Percentiles rank a stretch among this genome's conserved stretches.
Evolutionary conservation across 2,797 vertebrate species (phyloP).

Genomic region (Iguana delicatissima): DNA sequence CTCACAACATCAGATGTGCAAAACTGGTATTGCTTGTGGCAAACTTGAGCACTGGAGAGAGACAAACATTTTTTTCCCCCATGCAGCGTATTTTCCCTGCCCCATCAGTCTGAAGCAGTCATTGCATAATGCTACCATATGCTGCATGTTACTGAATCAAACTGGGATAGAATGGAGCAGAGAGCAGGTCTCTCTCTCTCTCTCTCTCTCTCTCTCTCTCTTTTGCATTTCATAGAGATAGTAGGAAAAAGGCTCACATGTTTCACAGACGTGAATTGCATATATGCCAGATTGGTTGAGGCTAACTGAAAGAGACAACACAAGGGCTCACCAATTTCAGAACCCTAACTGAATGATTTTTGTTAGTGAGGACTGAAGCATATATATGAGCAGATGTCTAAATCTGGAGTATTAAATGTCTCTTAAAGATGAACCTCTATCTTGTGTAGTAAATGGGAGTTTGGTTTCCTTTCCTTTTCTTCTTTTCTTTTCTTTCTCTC

Average conservation of each 20-base stretch:
- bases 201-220: neutral
- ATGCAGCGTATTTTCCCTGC: slow-evolving; percentile 34
- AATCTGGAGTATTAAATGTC: slow-evolving; percentile 15
- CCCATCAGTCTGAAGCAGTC: slow-evolving; percentile 43
- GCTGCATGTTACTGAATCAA: slow-evolving; percentile 50
- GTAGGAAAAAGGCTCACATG: slow-evolving; percentile 35
- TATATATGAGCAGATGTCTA: neutral
- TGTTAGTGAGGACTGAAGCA: slow-evolving; percentile 34
- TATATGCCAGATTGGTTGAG: neutral
- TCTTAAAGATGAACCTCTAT: neutral
- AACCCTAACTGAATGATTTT: slow-evolving; percentile 40
- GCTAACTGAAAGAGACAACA: slow-evolving; percentile 44
- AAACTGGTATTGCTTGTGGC: slow-evolving; percentile 47
- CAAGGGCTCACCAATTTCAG: slow-evolving; percentile 25
- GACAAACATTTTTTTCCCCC: slow-evolving; percentile 39
- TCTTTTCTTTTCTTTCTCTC: neutral
- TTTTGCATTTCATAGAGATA: slow-evolving; percentile 44
- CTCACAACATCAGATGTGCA: slow-evolving; percentile 50
- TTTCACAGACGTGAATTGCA: slow-evolving; percentile 34
- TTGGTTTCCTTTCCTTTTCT: slow-evolving; percentile 11
- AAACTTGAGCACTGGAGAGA: slow-evolving; percentile 48
- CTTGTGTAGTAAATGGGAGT: neutral
- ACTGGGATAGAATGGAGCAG: slow-evolving; percentile 37
- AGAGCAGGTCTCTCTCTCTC: slow-evolving; percentile 25
- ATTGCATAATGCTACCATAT: slow-evolving; percentile 35